These are phyloP conservation scores for Psittacula cyanocephala DNA, from an alignment of 2,113 vertebrate genomes.

Conservation along the genomic window DNA sequence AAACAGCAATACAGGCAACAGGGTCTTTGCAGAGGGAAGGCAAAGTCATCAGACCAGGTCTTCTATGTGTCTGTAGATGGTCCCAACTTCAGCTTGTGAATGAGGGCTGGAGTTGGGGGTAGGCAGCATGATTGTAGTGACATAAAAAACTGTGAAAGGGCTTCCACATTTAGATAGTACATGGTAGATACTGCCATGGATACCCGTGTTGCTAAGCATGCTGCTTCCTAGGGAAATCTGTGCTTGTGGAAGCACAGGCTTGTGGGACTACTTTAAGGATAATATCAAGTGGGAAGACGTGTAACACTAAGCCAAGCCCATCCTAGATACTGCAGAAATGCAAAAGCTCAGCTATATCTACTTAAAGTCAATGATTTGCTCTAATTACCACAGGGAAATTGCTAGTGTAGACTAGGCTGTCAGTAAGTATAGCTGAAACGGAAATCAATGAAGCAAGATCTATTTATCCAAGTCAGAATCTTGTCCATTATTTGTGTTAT, in stretches of 20 bases:
- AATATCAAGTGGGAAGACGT: neutral
- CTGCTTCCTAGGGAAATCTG: constrained; percentile 13
- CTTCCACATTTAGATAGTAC: constrained; percentile 4
- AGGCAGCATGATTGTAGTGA: neutral
- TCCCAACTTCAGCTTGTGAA: neutral
- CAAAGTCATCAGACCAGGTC: rapidly evolving
- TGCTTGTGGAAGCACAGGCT: neutral
- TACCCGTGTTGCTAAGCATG: constrained; percentile 31
- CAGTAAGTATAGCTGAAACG: neutral
- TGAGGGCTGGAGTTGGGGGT: neutral
- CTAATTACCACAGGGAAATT: neutral
- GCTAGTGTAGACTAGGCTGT: neutral
- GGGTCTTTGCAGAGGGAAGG: neutral
- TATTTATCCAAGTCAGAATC: neutral
- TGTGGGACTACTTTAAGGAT: neutral
- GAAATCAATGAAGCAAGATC: neutral
- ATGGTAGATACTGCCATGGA: neutral
- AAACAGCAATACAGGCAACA: rapidly evolving
- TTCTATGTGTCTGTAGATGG: rapidly evolving
- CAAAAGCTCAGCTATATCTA: neutral
- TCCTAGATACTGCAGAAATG: neutral
- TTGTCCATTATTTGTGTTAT: neutral
- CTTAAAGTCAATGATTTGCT: neutral
- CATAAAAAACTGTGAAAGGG: neutral
- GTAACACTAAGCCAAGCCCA: neutral